Base-by-base conservation (phyloP, 35 echinoderm and acorn worm species). In the Chiridota heheva region DNA sequence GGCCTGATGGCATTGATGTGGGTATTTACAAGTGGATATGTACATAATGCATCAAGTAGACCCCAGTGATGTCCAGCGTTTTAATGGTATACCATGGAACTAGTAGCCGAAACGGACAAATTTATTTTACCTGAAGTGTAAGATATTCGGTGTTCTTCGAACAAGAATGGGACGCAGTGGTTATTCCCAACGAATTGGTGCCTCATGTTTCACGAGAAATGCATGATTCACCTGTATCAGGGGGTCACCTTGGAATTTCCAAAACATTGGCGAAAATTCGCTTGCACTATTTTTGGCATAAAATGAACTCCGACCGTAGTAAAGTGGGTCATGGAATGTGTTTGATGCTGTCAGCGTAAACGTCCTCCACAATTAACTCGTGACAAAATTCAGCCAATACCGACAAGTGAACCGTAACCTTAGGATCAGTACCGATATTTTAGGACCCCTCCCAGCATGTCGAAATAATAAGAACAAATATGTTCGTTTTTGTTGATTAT, bases 381-480 rank as follows among this genome's bases (percentile, higher is more conserved):
- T 35, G 44, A 73, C 2, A 73, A 65, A 6, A 35, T 88, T 31
- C 79, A 36, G 5, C 43, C 85, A 44, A 88, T 88, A 76, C 85
- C 85, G 36, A 49, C 76, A 68, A 63, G 8, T 32, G 55, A 78
- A 13, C 27, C 63, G 38, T 81, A 73, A 39, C 74, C 70, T 3
- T 69, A n/a, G 85, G 71, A 76, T 81, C 1, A 88, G 62, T 59
- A 88, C 75, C 5, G 85, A 88, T 42, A 88, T 71, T 12, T 35
- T 88, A 7, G 75, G 76, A 22, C 85, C 85, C 35, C 44, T 88
- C n/a, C 85, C n/a, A n/a, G n/a, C n/a, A n/a, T 83, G 86, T 42
- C 35, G 8, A 7, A 37, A 49, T 5, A 89, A 41, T 64, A 68
- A 41, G 1, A 74, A 82, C 38, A 72, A 57, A 43, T 82, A 64